Evolutionary conservation across 2,113 vertebrate species (phyloP), one percentile per base, ranked within the genome.

Genomic region (Garra rufa): DNA sequence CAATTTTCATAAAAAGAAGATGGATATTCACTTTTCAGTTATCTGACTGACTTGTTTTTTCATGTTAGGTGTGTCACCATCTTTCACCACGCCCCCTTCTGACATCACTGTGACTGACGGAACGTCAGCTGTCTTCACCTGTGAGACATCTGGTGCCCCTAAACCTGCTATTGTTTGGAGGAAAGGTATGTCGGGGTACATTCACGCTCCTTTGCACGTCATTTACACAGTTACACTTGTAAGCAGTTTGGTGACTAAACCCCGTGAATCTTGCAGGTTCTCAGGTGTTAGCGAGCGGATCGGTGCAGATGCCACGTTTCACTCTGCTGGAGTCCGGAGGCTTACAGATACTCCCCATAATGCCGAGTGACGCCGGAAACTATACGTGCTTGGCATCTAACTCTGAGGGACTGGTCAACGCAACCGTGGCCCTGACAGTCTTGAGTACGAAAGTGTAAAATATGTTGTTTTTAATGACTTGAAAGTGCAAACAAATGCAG

Each of bases 91-190:
- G 67, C 93, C 91, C 15, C 96, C 96, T 0, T 88, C 88, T 28
- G 96, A 99, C 83, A 95, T 95, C 91, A 97, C 95, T 0, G 96
- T 98, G 44, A 99, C 97, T 0, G 96, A 98, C 17, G 96, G 97
- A 0, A 94, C 94, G 85, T 92, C 89, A 0, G 96, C 96, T 0
- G 61, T 94, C 57, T 95, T 99, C 74, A 92, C 85, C 83, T 99
- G 98, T 21, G 93, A 96, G 76, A 95, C 96, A 7, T 96, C 94
- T 0, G 97, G 98, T n/a, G 97, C 97, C 44, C 97, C 98, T 30
- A 97, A 95, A 63, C 96, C 98, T 0, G 94, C 97, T 89, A 95
- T 99, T 90, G 93, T 93, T 0, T 99, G 98, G 98, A 97, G 90
- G 88, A 98, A 91, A 96, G 97, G 97, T 97, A 93, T 15, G 14